Evolutionary conservation across 2,888 invertebrate species (phyloP).

Genomic region (Phyllotreta striolata): DNA sequence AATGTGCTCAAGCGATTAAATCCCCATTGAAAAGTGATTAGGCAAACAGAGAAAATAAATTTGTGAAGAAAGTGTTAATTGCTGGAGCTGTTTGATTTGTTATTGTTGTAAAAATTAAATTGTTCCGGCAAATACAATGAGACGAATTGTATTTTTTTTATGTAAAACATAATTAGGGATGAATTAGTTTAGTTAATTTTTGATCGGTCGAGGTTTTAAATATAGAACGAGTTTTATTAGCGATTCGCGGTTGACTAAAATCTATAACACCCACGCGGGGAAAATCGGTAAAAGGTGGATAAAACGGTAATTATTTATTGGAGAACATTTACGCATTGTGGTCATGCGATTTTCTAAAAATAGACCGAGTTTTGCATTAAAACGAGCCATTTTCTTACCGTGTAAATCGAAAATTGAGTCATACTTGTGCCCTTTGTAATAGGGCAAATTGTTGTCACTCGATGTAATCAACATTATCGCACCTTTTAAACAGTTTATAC

Average conservation of each 20-base stretch:
- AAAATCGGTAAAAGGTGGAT: too few species aligned
- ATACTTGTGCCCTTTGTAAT: conserved; percentile 38
- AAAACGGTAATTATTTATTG: too few species aligned
- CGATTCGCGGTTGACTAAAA: too few species aligned
- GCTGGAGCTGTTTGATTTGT: conserved; percentile 12
- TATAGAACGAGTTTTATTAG: too few species aligned
- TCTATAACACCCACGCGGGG: too few species aligned
- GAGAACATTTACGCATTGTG: too few species aligned
- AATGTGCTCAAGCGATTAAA: conserved; percentile 16
- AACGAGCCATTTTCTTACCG: conserved; percentile 29
- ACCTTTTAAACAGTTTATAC: conserved; percentile 2
- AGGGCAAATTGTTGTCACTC: conserved; percentile 30
- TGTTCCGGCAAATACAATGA: neutral
- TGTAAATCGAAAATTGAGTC: conserved; percentile 28
- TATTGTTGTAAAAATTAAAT: conserved; percentile 2
- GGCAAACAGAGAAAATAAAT: conserved; percentile 12
- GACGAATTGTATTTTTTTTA: too few species aligned
- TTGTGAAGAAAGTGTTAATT: conserved; percentile 10
- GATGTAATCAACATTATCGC: conserved; percentile 18
- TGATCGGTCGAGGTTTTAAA: too few species aligned
- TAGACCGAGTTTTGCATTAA: too few species aligned
- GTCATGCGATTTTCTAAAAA: too few species aligned
- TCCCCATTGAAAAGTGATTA: conserved; percentile 16
- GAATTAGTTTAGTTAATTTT: too few species aligned
- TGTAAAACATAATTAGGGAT: too few species aligned